Base-by-base conservation (phyloP, 2,113 vertebrate species). In the Dissostichus mawsoni region DNA sequence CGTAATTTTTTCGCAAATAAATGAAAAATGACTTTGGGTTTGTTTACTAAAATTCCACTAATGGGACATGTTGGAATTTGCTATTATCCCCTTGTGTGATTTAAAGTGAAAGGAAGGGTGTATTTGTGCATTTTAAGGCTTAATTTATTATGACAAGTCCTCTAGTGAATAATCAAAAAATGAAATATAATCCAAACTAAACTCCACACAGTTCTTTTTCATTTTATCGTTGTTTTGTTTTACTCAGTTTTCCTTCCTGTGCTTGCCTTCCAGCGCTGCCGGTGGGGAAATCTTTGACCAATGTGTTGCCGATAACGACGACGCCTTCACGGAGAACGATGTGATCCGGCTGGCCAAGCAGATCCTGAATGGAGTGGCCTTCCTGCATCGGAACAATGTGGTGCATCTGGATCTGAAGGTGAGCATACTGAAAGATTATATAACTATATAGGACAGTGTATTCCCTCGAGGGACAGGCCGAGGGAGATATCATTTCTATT, bases 361-460 rank as follows among this genome's bases (percentile, higher is more conserved):
- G 93, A 98, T 99, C 87, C 92, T 99, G 53, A 95, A 85, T 55
- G 98, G 98, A 0, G 96, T 99, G 89, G 93, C 95, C 3, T 99
- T 96, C 92, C 92, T 99, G 81, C 98, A 99, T 29, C 88, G 90
- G 69, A 97, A 95, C 83, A 95, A 96, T 17, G 95, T 99, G 48
- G 97, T 98, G 84, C 98, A 99, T 89, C 95, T 99, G 76, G 98
- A 99, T 83, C 90, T 99, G 76, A 99, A 99, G 94, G 98, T 98
- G 45, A 90, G 93, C 29, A 11, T 16, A 0, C 8, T 47, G 68
- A 76, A 17, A 66, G n/a, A 20, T 58, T n/a, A 25, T 16, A 8
- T 36, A 66, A 73, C 62, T 44, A 63, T 76, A 57, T 73, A 73
- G 66, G 72, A 63, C 69, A 7, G 18, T 17, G 36, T 6, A 23